phyloP scores from a whole-genome alignment of 2,888 invertebrate species.

The Caenorhabditis zanzibari region DNA sequence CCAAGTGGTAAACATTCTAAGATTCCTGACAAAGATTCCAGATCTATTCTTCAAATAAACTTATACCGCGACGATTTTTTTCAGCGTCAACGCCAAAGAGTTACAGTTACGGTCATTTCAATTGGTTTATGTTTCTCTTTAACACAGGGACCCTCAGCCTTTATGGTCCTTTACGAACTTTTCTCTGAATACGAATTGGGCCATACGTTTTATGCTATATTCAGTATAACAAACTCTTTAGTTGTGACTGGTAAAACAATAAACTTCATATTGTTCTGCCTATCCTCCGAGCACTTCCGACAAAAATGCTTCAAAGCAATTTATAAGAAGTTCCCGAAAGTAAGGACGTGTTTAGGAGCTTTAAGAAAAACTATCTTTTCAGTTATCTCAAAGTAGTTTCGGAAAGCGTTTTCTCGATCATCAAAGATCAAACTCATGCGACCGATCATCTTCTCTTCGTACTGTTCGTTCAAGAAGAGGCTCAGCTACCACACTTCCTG shows the following conservation, averaged over 20 bases:
- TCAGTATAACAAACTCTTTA: slow-evolving; percentile 80
- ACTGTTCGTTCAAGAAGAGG: slow-evolving; percentile 68
- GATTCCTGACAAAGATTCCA: no score
- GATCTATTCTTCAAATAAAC: no score
- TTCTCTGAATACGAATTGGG: slow-evolving; percentile 72
- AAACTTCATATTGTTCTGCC: slow-evolving; percentile 82
- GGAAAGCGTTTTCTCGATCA: slow-evolving; percentile 68
- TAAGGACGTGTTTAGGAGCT: slow-evolving; percentile 17
- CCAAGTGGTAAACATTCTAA: slow-evolving; percentile 71
- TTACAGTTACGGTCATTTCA: slow-evolving; percentile 80
- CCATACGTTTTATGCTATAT: slow-evolving; percentile 68
- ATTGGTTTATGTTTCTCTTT: slow-evolving; percentile 81
- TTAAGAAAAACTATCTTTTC: slow-evolving; percentile 13
- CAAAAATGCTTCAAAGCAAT: slow-evolving; percentile 78
- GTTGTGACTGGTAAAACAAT: slow-evolving; percentile 82
- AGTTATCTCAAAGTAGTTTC: slow-evolving; percentile 73
- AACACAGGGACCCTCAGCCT: slow-evolving; percentile 82
- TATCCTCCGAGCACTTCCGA: slow-evolving; percentile 81
- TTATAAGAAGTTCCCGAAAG: slow-evolving; percentile 79
- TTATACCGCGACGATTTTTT: no score
- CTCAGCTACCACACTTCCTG: slow-evolving; percentile 43
- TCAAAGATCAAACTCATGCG: slow-evolving; percentile 56
- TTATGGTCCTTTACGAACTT: slow-evolving; percentile 81
- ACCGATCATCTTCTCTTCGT: slow-evolving; percentile 69
- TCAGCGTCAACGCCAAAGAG: slow-evolving; percentile 71